A percentile compares a stretch with the other conserved stretches of the same genome.
Conservation (phyloP, 2,113 vertebrate species). For the Corapipo altera region DNA sequence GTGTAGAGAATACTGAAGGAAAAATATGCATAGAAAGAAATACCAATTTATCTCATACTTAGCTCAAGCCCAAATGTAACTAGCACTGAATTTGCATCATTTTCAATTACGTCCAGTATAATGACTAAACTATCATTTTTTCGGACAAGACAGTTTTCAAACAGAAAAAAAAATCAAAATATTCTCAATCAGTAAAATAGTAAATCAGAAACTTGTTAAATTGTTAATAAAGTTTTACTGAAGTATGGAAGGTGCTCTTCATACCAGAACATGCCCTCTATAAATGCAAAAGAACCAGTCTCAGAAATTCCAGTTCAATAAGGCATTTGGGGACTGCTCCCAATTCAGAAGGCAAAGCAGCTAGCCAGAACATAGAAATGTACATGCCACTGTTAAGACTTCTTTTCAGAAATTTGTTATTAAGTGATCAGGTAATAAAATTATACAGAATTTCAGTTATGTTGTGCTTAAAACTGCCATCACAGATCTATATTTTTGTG, state of each 20-base stretch:
- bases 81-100: background rate
- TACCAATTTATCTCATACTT: background rate
- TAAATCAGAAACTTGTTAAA: background rate
- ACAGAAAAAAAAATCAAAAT: background rate
- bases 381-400: background rate
- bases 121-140: background rate
- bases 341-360: background rate
- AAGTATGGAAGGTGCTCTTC: constrained; percentile 69
- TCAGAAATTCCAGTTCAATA: background rate
- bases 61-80: background rate
- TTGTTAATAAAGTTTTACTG: constrained; percentile 4
- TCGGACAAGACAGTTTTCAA: background rate
- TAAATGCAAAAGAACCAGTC: constrained; percentile 66
- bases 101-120: background rate
- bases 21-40: background rate
- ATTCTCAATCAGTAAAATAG: background rate
- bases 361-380: constrained; percentile 4
- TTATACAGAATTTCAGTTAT: background rate
- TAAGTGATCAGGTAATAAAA: background rate
- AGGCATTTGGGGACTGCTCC: background rate
- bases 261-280: constrained; percentile 46
- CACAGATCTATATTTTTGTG: background rate
- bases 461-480: background rate
- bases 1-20: background rate
- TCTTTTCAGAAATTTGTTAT: background rate